Evolutionary conservation across 2,113 vertebrate genomes (phyloP).

Genomic region (Antigone vipio): DNA sequence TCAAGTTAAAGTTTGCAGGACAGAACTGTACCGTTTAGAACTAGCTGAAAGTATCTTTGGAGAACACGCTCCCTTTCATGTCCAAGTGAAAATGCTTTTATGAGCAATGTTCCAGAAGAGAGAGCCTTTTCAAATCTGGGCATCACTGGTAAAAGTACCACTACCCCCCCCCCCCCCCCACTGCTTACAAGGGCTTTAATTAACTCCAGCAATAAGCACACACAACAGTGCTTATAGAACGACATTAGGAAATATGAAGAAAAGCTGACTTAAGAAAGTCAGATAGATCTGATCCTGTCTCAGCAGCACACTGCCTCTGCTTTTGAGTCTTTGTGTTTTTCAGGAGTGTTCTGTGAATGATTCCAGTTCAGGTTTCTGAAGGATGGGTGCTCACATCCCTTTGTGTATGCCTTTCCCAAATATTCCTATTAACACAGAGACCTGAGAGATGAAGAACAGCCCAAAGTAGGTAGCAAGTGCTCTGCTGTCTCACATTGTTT

Average conservation of each 20-base stretch:
- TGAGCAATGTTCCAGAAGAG: neutral
- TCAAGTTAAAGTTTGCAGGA: neutral
- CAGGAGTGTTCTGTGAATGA: neutral
- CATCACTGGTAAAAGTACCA: neutral
- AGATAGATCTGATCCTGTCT: neutral
- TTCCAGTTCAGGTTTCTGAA: neutral
- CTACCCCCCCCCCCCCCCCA: accelerated
- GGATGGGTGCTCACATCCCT: neutral
- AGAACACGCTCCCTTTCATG: neutral
- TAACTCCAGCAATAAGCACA: neutral
- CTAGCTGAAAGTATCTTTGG: neutral
- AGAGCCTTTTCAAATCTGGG: neutral
- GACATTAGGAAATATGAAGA: neutral
- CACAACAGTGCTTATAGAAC: neutral
- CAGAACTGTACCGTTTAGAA: neutral
- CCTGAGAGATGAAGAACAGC: neutral
- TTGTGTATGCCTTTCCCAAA: neutral
- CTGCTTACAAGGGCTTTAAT: neutral
- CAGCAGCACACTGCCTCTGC: neutral
- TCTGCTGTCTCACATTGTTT: neutral
- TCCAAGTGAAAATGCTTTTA: neutral
- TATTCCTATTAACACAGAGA: neutral
- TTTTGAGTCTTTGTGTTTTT: neutral
- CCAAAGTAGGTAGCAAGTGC: neutral
- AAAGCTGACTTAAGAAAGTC: neutral